Evolutionary conservation across 2,113 vertebrate species (phyloP), one percentile per base, ranked within the genome.

Genomic region (Anhinga anhinga): DNA sequence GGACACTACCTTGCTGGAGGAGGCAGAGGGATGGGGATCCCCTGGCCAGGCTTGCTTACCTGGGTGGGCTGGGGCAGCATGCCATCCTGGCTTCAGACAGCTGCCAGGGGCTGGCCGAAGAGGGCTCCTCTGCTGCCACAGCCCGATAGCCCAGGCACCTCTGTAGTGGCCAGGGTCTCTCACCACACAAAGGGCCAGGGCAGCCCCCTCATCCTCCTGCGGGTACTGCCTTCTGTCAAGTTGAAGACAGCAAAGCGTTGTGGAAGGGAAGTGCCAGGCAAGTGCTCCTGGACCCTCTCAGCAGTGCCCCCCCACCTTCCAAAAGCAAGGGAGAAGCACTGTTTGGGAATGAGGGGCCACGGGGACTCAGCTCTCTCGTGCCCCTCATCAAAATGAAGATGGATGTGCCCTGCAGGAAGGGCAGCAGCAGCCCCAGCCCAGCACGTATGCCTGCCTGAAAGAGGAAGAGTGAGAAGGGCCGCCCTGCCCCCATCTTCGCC

Each of bases 121-220:
- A 38, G 4, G 26, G 7, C 10, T 14, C 27, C 23, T 8, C 5
- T 40, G 47, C 17, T 8, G 4, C 29, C 29, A 50, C 12, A 25
- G 21, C 15, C 15, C 5, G 2, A 25, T 3, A 9, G 14, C 25
- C 38, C 4, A 3, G 9, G 21, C 3, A 2, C 7, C 19, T 45
- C 26, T 36, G 15, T 5, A 29, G 15, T 3, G 1, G 7, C 12
- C 1, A 2, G 29, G 15, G 9, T 55, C 25, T 15, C 25, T 66
- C 10, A 4, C 21, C 4, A 2, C 20, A 4, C 13, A 15, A 63
- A 42, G 22, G 29, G 29, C 7, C 30, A 26, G 17, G 10, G 22
- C 16, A 79, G 9, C 3, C 16, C 22, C 8, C 19, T 42, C 10
- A 7, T 52, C 22, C 36, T 42, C 16, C 13, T 42, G 16, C 4